Conservation (phyloP, 2,797 vertebrate genomes). For the Anisognathus igniventris region DNA sequence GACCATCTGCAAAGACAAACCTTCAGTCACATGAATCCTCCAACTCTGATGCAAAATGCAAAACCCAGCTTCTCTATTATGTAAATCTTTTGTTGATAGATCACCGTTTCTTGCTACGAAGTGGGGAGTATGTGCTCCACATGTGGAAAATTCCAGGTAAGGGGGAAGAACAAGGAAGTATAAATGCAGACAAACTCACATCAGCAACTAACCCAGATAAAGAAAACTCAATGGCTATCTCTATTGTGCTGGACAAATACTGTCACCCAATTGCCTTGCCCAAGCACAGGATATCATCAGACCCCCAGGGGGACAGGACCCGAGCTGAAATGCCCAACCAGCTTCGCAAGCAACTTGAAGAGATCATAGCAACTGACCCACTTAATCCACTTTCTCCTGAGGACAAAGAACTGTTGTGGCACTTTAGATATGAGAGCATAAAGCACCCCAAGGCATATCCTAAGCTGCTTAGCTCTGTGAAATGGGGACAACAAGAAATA, state of each 20-base stretch:
- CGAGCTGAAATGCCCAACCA: slow-evolving; percentile 96
- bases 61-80: slow-evolving; percentile 92
- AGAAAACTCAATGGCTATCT: slow-evolving; percentile 91
- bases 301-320: slow-evolving; percentile 80
- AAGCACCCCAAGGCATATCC: slow-evolving; percentile 93
- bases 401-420: slow-evolving; percentile 97
- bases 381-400: slow-evolving; percentile 93
- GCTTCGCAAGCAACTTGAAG: slow-evolving; percentile 91
- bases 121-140: slow-evolving; percentile 93
- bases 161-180: slow-evolving; percentile 91
- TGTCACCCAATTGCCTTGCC: slow-evolving; percentile 95
- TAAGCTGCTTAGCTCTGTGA: slow-evolving; percentile 92
- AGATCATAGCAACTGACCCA: slow-evolving; percentile 91
- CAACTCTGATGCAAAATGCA: slow-evolving; percentile 80
- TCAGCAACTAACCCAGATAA: slow-evolving; percentile 98
- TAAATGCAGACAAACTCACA: slow-evolving; percentile 96
- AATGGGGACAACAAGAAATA: slow-evolving; percentile 93
- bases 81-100: slow-evolving; percentile 95
- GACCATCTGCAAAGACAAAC: slow-evolving; percentile 72
- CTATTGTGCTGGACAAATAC: slow-evolving; percentile 91
- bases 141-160: slow-evolving; percentile 98
- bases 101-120: slow-evolving; percentile 92
- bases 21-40: slow-evolving; percentile 74
- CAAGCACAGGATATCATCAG: slow-evolving; percentile 80
- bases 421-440: slow-evolving; percentile 93